phyloP scores from a whole-genome alignment of 2,113 vertebrate species.

The Brienomyrus longianalis region DNA sequence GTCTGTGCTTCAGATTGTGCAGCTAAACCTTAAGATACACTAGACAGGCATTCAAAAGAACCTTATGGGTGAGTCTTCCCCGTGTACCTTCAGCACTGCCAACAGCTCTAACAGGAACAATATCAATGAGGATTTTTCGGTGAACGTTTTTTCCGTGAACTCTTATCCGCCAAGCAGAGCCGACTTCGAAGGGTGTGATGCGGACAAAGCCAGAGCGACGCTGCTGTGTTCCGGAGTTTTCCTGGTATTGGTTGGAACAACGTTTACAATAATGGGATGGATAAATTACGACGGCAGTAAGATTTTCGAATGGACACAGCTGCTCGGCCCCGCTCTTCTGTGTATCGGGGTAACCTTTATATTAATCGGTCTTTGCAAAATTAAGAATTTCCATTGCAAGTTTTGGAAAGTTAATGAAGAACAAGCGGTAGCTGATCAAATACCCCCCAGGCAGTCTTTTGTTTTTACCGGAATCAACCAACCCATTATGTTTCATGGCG shows the following conservation, averaged over 20 bases:
- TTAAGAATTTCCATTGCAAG: slow-evolving; percentile 63
- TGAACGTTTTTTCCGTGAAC: slow-evolving; percentile 57
- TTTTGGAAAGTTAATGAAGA: slow-evolving; percentile 55
- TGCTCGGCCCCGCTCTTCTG: slow-evolving; percentile 74
- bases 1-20: not conserved
- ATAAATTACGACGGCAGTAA: slow-evolving; percentile 50
- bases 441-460: slow-evolving; percentile 53
- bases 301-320: slow-evolving; percentile 67
- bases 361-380: slow-evolving; percentile 71
- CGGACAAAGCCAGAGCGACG: slow-evolving; percentile 64
- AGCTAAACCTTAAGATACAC: not conserved
- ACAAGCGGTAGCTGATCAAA: slow-evolving; percentile 41
- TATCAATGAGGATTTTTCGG: slow-evolving; percentile 48
- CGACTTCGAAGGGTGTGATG: slow-evolving; percentile 57
- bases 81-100: not conserved
- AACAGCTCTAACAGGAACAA: slow-evolving; percentile 17
- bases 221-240: slow-evolving; percentile 73
- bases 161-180: slow-evolving; percentile 47
- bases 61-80: not conserved
- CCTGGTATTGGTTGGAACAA: slow-evolving; percentile 66
- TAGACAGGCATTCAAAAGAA: not conserved
- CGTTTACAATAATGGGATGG: slow-evolving; percentile 73
- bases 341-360: slow-evolving; percentile 69
- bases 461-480: slow-evolving; percentile 67
- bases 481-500: slow-evolving; percentile 62